phyloP scores from a whole-genome alignment of 37 sponge, comb jelly and placozoan species.

The Aplysina aerophoba region DNA sequence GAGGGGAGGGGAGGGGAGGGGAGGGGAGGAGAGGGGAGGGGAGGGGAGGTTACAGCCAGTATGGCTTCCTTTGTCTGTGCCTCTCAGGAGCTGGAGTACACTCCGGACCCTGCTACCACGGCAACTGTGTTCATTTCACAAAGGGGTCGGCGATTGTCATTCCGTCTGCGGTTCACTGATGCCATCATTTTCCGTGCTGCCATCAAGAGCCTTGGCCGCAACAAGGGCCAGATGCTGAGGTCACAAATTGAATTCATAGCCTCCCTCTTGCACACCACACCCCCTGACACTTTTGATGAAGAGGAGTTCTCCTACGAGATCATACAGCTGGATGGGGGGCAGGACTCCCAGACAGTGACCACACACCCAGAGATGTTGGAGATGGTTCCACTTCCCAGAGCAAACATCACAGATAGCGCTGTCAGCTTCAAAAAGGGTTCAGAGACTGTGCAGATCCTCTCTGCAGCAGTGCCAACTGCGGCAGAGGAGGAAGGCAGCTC shows the following conservation, averaged over 20 bases:
- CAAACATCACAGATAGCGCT: neutral
- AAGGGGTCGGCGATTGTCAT: constrained; percentile 9
- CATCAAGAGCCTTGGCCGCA: constrained; percentile 13
- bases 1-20: no score
- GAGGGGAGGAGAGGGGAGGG: no score
- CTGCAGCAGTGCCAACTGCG: neutral
- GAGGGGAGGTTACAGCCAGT: no score
- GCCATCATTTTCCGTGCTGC: neutral
- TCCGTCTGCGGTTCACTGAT: constrained; percentile 10
- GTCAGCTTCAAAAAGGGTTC: constrained; percentile 6
- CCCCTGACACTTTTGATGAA: neutral
- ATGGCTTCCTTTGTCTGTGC: no score
- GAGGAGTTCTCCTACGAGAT: constrained; percentile 23
- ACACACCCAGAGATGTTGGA: neutral
- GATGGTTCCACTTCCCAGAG: neutral
- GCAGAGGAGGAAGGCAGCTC: neutral
- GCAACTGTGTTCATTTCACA: constrained; percentile 25
- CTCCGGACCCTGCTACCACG: constrained; percentile 13
- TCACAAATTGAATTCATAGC: constrained; percentile 20
- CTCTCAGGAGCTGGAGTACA: constrained; percentile 22
- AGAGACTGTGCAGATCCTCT: neutral
- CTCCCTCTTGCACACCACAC: constrained; percentile 12
- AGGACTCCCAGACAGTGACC: neutral
- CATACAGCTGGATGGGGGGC: constrained; percentile 19
- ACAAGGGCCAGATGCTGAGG: neutral